phyloP scores from a whole-genome alignment of 37 sponge, comb jelly and placozoan genomes.

The Eunapius fragilis region DNA sequence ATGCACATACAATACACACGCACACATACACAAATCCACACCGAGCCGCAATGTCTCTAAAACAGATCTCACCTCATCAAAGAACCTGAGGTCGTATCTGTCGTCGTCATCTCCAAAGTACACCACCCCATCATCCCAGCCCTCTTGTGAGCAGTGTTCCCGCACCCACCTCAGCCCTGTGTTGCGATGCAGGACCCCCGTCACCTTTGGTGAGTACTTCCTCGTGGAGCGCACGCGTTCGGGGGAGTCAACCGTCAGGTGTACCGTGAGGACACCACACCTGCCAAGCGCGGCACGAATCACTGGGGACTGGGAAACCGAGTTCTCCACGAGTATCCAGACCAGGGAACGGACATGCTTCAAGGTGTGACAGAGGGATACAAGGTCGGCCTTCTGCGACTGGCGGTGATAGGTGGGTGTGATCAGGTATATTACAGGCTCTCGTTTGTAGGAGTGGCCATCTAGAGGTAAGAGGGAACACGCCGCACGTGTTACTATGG shows the following conservation, averaged over 20 bases:
- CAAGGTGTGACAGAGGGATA: slow-evolving; percentile 58
- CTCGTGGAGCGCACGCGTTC: neutral
- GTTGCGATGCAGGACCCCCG: neutral
- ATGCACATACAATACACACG: neutral
- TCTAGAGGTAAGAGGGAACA: no score
- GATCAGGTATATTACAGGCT: slow-evolving; percentile 39
- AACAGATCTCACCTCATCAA: neutral
- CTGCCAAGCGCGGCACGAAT: slow-evolving; percentile 31
- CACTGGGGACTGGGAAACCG: slow-evolving; percentile 39
- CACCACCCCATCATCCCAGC: neutral
- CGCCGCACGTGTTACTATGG: no score
- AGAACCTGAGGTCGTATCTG: neutral
- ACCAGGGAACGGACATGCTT: slow-evolving; percentile 54
- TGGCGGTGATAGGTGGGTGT: slow-evolving; percentile 69
- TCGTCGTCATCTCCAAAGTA: neutral
- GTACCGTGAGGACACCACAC: neutral
- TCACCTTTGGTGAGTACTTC: neutral
- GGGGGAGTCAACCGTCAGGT: slow-evolving; percentile 38
- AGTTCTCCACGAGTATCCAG: slow-evolving; percentile 79
- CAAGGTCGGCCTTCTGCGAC: slow-evolving; percentile 76
- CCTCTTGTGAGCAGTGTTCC: neutral
- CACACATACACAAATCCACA: neutral
- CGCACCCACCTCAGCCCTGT: neutral
- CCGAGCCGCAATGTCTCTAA: neutral
- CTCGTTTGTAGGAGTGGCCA: neutral